These are phyloP conservation scores for Mythimna loreyi DNA, from an alignment of 2,888 invertebrate genomes.

Conservation along the genomic window DNA sequence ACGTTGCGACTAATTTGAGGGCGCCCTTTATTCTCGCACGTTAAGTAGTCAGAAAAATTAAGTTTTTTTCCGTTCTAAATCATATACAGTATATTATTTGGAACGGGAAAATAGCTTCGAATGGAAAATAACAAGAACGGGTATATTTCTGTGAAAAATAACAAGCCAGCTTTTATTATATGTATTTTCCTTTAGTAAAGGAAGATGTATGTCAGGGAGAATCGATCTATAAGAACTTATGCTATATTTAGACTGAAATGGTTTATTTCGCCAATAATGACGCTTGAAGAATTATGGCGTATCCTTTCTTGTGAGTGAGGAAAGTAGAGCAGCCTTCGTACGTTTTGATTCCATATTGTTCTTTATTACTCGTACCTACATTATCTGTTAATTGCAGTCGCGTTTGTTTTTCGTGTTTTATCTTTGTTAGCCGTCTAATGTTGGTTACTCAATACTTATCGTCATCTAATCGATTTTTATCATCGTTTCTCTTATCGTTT, in stretches of 20 bases:
- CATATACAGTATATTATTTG: too few relatives aligned
- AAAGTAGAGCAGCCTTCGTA: not conserved
- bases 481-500: conserved; percentile 18
- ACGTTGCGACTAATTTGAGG: too few relatives aligned
- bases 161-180: not conserved
- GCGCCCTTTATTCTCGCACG: not conserved
- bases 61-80: too few relatives aligned
- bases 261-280: not conserved
- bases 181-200: not conserved
- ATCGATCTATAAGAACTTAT: not conserved
- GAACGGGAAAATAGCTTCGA: too few relatives aligned
- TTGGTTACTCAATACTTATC: conserved; percentile 11
- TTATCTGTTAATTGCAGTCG: conserved; percentile 4
- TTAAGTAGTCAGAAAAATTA: not conserved
- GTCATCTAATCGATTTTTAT: conserved; percentile 23
- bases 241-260: not conserved
- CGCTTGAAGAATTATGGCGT: not conserved
- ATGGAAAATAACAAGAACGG: too few relatives aligned
- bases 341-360: too few relatives aligned
- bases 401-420: conserved; percentile 10
- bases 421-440: conserved; percentile 9
- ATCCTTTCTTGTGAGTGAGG: not conserved
- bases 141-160: too few relatives aligned
- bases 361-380: not conserved
- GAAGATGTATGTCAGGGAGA: too few relatives aligned